A percentile compares a stretch with the other conserved stretches of the same genome.
Conservation (phyloP, 1,140 invertebrate species). For the Macrosteles quadrilineatus region DNA sequence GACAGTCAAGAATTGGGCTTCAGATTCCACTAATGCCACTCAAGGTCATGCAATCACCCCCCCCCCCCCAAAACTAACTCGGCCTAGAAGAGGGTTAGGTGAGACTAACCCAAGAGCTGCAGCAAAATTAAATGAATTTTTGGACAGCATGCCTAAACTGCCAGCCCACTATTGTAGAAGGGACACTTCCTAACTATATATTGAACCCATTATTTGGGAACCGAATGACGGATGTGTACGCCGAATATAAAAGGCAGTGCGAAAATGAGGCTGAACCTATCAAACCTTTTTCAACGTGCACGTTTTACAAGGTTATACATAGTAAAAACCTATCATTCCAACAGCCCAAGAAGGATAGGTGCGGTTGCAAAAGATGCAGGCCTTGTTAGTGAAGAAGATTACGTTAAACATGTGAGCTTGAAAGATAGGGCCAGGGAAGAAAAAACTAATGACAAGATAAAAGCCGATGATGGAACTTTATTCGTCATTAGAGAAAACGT, state of each 20-base stretch:
- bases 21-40: neutral
- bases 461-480: constrained; percentile 33
- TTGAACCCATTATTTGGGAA: constrained; percentile 10
- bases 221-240: neutral
- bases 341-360: constrained; percentile 41
- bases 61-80: neutral
- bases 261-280: neutral
- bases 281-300: neutral
- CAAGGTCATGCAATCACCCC: neutral
- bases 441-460: constrained; percentile 41
- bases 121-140: neutral
- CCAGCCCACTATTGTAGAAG: constrained; percentile 22
- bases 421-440: constrained; percentile 40
- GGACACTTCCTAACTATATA: constrained; percentile 17
- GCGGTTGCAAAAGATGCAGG: constrained; percentile 40
- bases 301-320: constrained; percentile 18
- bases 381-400: constrained; percentile 38
- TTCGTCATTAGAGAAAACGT: constrained; percentile 47
- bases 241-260: neutral
- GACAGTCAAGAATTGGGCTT: neutral
- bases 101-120: neutral
- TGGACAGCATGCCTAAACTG: constrained; percentile 12
- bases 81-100: neutral
- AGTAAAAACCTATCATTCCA: constrained; percentile 38
- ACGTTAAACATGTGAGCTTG: constrained; percentile 35